phyloP scores from a whole-genome alignment of 2,888 invertebrate species.

The Exephanes ischioxanthus region DNA sequence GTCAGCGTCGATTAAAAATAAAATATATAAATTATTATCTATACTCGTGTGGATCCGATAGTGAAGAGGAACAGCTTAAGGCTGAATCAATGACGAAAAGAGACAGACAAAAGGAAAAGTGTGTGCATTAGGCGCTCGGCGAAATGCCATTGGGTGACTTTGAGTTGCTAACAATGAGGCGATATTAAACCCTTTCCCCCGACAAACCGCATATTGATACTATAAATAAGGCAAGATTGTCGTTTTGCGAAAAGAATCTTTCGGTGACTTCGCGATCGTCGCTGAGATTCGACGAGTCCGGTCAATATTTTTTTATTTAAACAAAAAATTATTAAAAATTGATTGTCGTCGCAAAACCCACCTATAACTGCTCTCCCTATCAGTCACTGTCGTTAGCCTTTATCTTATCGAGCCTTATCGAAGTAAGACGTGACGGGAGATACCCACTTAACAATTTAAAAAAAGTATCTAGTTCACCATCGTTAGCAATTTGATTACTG shows the following conservation, averaged over 20 bases:
- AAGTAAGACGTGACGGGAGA: neutral
- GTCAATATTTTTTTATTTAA: slow-evolving; percentile 28
- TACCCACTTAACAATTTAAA: slow-evolving; percentile 5
- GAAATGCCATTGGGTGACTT: slow-evolving; percentile 7
- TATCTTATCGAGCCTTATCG: slow-evolving; percentile 23
- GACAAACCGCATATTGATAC: slow-evolving; percentile 27
- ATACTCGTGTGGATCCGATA: slow-evolving; percentile 42
- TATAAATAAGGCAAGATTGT: slow-evolving; percentile 66
- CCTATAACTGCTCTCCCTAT: neutral
- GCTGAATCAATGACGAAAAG: slow-evolving; percentile 4
- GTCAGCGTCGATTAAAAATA: slow-evolving; percentile 9
- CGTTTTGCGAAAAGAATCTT: slow-evolving; percentile 44
- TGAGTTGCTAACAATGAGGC: slow-evolving; percentile 46
- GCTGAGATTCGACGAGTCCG: neutral
- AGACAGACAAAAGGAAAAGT: neutral
- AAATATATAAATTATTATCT: slow-evolving; percentile 45
- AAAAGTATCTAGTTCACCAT: slow-evolving; percentile 10
- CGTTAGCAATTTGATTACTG: slow-evolving; percentile 24
- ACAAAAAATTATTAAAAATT: neutral
- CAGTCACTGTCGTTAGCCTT: slow-evolving; percentile 10
- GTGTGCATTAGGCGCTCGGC: slow-evolving; percentile 12
- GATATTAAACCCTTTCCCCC: slow-evolving; percentile 36
- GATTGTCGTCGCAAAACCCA: slow-evolving; percentile 39
- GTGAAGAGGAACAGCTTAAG: slow-evolving; percentile 11
- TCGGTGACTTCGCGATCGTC: neutral